Evolutionary conservation across 1,140 invertebrate genomes (phyloP), one percentile per base, ranked within the genome.

Genomic region (Aphaenogaster ashmeadi): DNA sequence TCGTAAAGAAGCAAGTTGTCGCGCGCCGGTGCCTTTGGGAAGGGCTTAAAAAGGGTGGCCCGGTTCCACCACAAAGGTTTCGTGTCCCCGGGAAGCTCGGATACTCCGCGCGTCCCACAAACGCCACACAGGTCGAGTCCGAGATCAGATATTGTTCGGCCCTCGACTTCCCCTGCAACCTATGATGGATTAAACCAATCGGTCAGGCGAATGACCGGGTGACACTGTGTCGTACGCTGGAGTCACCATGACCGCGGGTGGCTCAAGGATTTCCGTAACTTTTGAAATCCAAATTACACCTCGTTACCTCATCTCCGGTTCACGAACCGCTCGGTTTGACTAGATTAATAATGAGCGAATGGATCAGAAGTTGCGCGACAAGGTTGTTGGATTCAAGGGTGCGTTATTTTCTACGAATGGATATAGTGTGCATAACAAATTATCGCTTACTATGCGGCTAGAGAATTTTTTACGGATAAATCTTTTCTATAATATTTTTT

Each of bases 101-200:
- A 13, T 47, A 38, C 47, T 21, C 72, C 18, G n/a, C n/a, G 27
- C 18, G 67, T 86, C 21, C 41, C 58, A 87, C 72, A 89, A 87
- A 88, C 86, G 86, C 71, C 72, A 88, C 79, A 81, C 86, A 88
- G 44, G 78, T 89, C 27, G 90, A 87, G 64, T 60, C 36, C 44
- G 13, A 81, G 74, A 79, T 88, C 87, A 88, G 90, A 90, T 90
- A 91, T 75, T 83, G 85, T 83, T 72, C 62, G 66, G 47, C 8
- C 52, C 52, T 81, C 56, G 77, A 69, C 60, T 87, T 80, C 44
- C 72, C 41, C 47, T 21, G 72, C 66, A 21, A 50, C 58, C 47
- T 66, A 69, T 91, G 88, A 91, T 90, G 77, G 89, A 91, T 91
- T 88, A 87, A 90, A 90, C 72, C 64, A 90, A 91, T 91, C 83